Evolutionary conservation across 2,797 vertebrate genomes (phyloP).

Genomic region (Anas acuta): DNA sequence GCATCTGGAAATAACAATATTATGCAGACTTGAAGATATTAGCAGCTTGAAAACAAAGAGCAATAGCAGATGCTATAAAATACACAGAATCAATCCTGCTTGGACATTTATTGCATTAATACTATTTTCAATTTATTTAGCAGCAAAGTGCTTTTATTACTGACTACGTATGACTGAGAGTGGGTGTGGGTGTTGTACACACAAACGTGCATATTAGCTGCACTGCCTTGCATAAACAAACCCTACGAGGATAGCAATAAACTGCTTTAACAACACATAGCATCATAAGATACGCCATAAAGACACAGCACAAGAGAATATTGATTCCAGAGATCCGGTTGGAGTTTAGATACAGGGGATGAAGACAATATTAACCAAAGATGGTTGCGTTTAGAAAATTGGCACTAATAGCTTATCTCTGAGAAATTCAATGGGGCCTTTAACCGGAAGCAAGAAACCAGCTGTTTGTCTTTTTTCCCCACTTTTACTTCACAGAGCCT

Average conservation of each 20-base stretch:
- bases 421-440: background rate
- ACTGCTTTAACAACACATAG: background rate
- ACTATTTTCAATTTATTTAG: slow-evolving; percentile 43
- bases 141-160: slow-evolving; percentile 56
- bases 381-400: background rate
- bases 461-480: background rate
- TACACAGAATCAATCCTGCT: slow-evolving; percentile 32
- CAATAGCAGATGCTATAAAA: slow-evolving; percentile 7
- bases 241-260: background rate
- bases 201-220: background rate
- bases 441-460: slow-evolving; percentile 9
- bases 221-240: background rate
- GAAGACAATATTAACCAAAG: background rate
- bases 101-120: slow-evolving; percentile 49
- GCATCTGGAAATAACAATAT: slow-evolving; percentile 42
- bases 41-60: slow-evolving; percentile 40
- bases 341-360: background rate
- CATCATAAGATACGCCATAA: background rate
- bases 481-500: slow-evolving; percentile 6
- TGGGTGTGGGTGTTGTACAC: background rate
- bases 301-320: background rate
- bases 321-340: background rate
- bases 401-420: background rate
- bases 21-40: slow-evolving; percentile 36
- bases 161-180: background rate